phyloP scores from a whole-genome alignment of 2,113 vertebrate species.

The Pelusios castaneus region DNA sequence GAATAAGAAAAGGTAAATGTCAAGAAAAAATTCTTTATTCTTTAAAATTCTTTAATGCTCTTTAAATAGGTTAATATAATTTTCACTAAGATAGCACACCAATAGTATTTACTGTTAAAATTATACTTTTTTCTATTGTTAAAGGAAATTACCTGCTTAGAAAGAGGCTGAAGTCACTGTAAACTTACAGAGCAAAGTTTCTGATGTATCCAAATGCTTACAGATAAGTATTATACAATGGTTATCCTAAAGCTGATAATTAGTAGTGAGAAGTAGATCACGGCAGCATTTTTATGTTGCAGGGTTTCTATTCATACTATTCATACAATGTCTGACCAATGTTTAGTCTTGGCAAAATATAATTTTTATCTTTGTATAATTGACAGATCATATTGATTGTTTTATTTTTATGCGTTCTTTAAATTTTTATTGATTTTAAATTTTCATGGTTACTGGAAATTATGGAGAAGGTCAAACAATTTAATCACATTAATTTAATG shows the following conservation, averaged over 20 bases:
- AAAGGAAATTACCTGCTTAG: neutral
- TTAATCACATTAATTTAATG: neutral
- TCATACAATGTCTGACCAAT: too few species aligned
- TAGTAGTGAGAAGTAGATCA: neutral
- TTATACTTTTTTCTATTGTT: neutral
- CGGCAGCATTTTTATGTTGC: neutral
- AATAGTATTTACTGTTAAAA: constrained; percentile 1
- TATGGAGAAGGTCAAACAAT: neutral
- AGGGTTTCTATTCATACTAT: too few species aligned
- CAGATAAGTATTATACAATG: neutral
- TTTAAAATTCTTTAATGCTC: neutral
- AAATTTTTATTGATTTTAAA: too few species aligned
- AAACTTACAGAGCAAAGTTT: constrained; percentile 24
- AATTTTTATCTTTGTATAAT: too few species aligned
- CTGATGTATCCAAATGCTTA: neutral
- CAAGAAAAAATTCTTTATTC: neutral
- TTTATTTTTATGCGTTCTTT: too few species aligned
- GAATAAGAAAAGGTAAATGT: neutral
- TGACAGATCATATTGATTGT: too few species aligned
- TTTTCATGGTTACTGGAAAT: neutral
- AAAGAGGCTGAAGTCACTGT: neutral
- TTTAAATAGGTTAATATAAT: neutral
- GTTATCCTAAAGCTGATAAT: neutral
- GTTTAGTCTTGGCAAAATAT: too few species aligned
- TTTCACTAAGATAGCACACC: neutral